phyloP scores from a whole-genome alignment of 2,888 invertebrate species.

The Caenorhabditis panamensis region DNA sequence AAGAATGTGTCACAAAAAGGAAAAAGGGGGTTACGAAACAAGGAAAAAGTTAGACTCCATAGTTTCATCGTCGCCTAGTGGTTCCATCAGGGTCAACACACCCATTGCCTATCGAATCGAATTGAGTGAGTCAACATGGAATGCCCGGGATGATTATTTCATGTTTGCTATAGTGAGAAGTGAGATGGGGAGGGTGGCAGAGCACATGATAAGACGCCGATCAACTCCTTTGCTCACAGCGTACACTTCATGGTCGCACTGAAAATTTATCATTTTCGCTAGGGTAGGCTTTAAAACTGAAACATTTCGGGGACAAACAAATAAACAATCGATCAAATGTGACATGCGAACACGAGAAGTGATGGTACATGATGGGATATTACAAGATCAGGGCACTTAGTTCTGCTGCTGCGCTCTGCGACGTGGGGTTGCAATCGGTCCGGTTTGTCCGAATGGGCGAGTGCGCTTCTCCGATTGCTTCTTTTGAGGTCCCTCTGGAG shows the following conservation, averaged over 20 bases:
- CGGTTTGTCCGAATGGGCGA: background rate
- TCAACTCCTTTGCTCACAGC: conserved; percentile 29
- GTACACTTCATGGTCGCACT: background rate
- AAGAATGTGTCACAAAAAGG: conserved; percentile 1
- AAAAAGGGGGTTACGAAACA: background rate
- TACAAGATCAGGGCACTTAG: background rate
- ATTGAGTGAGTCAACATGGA: conserved; percentile 40
- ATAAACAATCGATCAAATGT: background rate
- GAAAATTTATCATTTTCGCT: conserved; percentile 24
- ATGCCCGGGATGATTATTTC: conserved; percentile 26
- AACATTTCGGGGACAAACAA: background rate
- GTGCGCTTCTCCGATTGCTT: background rate
- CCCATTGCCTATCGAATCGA: conserved; percentile 23
- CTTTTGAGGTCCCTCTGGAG: background rate
- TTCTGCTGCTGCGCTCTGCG: background rate
- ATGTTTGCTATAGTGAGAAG: conserved; percentile 11
- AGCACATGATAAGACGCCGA: conserved; percentile 44
- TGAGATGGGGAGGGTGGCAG: conserved; percentile 8
- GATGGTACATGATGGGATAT: background rate
- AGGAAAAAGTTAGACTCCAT: background rate
- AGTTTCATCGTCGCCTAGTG: background rate
- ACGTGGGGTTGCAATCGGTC: background rate
- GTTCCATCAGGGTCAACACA: background rate
- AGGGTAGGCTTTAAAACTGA: conserved; percentile 16
- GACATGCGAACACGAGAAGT: conserved; percentile 5